Evolutionary conservation across 2,888 invertebrate genomes (phyloP).

Genomic region (Troides oblongomaculatus): DNA sequence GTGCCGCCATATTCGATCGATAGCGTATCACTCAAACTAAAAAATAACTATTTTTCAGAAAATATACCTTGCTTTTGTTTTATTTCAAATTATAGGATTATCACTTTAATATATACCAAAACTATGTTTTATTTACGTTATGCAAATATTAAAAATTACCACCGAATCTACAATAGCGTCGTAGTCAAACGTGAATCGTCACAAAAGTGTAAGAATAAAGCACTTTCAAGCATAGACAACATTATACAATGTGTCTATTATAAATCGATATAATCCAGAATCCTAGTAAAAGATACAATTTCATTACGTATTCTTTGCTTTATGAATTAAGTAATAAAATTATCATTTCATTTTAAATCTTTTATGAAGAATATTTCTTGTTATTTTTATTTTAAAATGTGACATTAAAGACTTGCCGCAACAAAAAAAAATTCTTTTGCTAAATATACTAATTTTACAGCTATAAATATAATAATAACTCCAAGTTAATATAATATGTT

Average conservation of each 20-base stretch:
- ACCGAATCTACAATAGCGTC: neutral
- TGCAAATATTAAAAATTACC: neutral
- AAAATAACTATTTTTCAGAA: neutral
- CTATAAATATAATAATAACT: no score
- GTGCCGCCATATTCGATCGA: conserved; percentile 37
- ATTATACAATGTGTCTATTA: neutral
- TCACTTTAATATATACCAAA: neutral
- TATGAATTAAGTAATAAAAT: no score
- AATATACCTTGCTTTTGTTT: neutral
- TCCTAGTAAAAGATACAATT: neutral
- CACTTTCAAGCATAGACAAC: neutral
- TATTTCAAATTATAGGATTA: neutral
- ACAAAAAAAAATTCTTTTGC: no score
- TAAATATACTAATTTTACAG: no score
- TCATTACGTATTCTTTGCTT: neutral
- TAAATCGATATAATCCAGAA: neutral
- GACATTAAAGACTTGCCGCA: no score
- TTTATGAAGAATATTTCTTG: no score
- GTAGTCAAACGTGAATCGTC: neutral
- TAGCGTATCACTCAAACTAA: neutral
- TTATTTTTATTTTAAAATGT: no score
- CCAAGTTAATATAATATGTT: no score
- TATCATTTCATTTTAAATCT: no score
- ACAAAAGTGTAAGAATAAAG: neutral
- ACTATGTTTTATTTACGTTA: neutral